These are phyloP conservation scores for Crocuta crocuta DNA, from an alignment of 2,113 vertebrate species.

Conservation along the genomic window DNA sequence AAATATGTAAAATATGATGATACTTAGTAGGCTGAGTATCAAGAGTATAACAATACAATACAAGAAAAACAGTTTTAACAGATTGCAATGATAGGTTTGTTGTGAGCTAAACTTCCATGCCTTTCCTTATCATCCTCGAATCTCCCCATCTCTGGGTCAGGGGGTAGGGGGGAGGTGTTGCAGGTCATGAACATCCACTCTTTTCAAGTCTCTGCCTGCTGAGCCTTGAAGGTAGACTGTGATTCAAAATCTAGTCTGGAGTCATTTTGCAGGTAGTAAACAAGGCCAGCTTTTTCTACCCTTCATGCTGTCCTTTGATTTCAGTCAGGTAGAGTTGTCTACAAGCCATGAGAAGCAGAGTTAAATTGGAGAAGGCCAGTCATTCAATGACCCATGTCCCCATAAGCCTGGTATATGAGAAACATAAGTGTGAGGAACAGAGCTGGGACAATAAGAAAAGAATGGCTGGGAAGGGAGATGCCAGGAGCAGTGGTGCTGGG, in stretches of 20 bases:
- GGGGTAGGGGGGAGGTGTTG: no score
- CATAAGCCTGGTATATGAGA: background rate
- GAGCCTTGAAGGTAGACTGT: background rate
- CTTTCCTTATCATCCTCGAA: fast-evolving
- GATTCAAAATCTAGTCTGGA: background rate
- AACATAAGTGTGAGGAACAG: background rate
- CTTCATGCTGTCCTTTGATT: background rate
- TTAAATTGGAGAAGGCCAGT: background rate
- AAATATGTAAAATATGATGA: background rate
- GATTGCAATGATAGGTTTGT: background rate
- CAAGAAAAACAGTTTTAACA: background rate
- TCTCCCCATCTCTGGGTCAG: background rate
- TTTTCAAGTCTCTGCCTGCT: background rate
- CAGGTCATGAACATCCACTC: background rate
- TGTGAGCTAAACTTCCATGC: background rate
- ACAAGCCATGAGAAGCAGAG: background rate
- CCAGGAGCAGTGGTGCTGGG: fast-evolving
- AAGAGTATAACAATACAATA: slow-evolving; percentile 19
- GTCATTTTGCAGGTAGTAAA: background rate
- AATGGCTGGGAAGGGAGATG: background rate
- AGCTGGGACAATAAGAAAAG: background rate
- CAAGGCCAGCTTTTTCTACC: background rate
- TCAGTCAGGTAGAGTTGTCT: background rate
- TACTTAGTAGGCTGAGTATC: background rate
- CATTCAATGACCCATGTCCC: background rate